Evolutionary conservation across 2,888 invertebrate genomes (phyloP).

Genomic region (Drosophila vallismaia): DNA sequence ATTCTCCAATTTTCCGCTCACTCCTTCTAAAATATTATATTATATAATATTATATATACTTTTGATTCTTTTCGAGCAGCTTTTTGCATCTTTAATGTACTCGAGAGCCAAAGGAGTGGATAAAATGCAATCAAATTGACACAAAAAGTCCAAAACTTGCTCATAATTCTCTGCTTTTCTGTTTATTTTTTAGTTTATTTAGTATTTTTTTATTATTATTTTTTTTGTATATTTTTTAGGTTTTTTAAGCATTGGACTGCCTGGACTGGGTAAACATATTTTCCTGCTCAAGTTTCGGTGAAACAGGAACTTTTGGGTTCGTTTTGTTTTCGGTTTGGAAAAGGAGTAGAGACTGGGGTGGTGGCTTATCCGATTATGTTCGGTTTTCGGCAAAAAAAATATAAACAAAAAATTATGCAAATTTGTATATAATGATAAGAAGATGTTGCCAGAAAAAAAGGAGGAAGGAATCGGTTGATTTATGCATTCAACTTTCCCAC

Average conservation of each 20-base stretch:
- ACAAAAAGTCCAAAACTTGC: conserved; percentile 32
- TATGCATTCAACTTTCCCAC: conserved; percentile 47
- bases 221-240: neutral
- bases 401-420: conserved; percentile 73
- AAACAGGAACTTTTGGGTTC: conserved; percentile 26
- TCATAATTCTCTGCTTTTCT: conserved; percentile 16
- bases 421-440: conserved; percentile 74
- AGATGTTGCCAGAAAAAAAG: neutral
- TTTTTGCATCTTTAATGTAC: conserved; percentile 24
- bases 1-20: conserved; percentile 13
- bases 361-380: conserved; percentile 64
- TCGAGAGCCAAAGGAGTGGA: conserved; percentile 23
- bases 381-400: conserved; percentile 39
- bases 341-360: neutral
- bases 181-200: conserved; percentile 9
- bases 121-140: conserved; percentile 72
- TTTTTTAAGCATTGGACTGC: neutral
- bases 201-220: neutral
- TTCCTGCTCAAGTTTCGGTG: conserved; percentile 59
- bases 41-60: no score
- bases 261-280: conserved; percentile 65
- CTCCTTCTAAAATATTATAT: no score
- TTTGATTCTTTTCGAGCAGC: neutral
- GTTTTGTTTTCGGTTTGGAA: conserved; percentile 41
- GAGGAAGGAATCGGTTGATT: conserved; percentile 38